phyloP scores from a whole-genome alignment of 1,140 invertebrate genomes.

The Grapholita molesta region DNA sequence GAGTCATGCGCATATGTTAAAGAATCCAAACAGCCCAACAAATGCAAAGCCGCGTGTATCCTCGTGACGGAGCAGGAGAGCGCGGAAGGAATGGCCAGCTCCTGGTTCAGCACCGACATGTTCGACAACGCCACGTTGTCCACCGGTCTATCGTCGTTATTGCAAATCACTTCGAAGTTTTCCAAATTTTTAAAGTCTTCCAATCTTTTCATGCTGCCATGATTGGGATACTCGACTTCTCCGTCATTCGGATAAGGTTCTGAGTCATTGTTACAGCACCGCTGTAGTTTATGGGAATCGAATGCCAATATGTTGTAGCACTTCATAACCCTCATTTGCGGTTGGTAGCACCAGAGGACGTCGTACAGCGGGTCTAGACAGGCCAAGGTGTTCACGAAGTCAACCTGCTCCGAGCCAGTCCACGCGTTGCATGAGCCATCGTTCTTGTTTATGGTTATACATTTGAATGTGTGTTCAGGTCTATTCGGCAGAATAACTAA shows the following conservation, averaged over 20 bases:
- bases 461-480: conserved; percentile 86
- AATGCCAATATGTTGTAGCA: conserved; percentile 90
- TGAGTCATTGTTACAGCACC: conserved; percentile 54
- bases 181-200: conserved; percentile 66
- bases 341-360: conserved; percentile 90
- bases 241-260: conserved; percentile 41
- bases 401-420: conserved; percentile 86
- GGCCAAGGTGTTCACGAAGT: conserved; percentile 85
- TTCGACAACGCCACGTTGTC: conserved; percentile 52
- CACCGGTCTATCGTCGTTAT: conserved; percentile 39
- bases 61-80: conserved; percentile 85
- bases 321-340: conserved; percentile 83
- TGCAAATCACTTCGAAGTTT: conserved; percentile 49
- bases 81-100: conserved; percentile 88
- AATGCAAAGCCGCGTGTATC: conserved; percentile 91
- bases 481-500: conserved; percentile 85
- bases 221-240: conserved; percentile 60
- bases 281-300: conserved; percentile 57
- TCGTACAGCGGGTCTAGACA: conserved; percentile 94
- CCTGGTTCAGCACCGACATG: conserved; percentile 84
- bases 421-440: conserved; percentile 92
- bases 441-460: conserved; percentile 89
- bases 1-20: conserved; percentile 89
- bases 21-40: conserved; percentile 94
- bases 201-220: conserved; percentile 58